Evolutionary conservation across 2,113 vertebrate species (phyloP), one percentile per base, ranked within the genome.

Genomic region (Formicarius rufipectus): DNA sequence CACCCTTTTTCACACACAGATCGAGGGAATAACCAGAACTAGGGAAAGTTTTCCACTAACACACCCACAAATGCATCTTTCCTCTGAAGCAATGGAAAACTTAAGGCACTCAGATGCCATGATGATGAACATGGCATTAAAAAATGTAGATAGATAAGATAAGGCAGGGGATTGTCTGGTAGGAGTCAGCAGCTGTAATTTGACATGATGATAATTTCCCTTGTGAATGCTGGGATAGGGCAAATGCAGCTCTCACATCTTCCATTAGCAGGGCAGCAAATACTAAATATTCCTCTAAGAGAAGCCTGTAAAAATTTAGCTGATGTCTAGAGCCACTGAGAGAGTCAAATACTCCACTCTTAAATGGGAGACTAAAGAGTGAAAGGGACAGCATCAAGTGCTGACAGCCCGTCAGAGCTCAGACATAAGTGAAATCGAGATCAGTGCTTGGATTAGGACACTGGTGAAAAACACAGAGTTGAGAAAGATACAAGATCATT

Each of bases 71-170:
- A 87, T 53, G 49, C 14, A 60, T 72, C 37, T 78, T 81, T 86
- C 64, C 73, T 96, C 90, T 84, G 73, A 87, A 96, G 93, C 68
- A 90, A 77, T 93, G 93, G 93, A 97, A 96, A 96, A 96, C 60
- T 96, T 35, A 97, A 94, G 72, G 79, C 90, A 90, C 90, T 96
- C 60, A 92, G 60, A 94, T 95, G 82, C 68, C 79, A 92, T 9
- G 58, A 90, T 63, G 95, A 93, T 96, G 92, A 96, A 64, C 56
- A 64, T 27, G 91, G 74, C 91, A 93, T 93, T 93, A 89, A 92
- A 96, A 96, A 93, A 96, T 63, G 94, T 86, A 95, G 92, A 90
- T 96, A 96, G 95, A 93, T 95, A 96, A 97, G 91, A 94, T 91
- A 93, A 87, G 60, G 85, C 72, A 80, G 35, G 33, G 85, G 52